phyloP scores from a whole-genome alignment of 2,113 vertebrate genomes.

The Perognathus longimembris region DNA sequence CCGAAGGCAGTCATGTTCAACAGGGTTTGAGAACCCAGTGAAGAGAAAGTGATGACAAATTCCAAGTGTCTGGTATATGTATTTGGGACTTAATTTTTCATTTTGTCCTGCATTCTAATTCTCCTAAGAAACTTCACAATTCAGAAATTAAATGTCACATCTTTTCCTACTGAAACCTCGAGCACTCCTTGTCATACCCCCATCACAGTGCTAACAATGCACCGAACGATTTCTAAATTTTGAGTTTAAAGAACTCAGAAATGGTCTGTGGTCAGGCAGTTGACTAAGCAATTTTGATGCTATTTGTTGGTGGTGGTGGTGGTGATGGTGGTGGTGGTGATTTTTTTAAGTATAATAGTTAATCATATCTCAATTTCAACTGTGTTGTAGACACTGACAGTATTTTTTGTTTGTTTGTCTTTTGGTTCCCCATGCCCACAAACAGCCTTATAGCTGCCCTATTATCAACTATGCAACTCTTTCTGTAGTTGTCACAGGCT shows the following conservation, averaged over 20 bases:
- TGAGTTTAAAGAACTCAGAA: not conserved
- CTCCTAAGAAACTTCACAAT: not conserved
- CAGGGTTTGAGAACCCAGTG: not conserved
- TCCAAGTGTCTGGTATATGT: not conserved
- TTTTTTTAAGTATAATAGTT: not conserved
- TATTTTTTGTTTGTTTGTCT: too few species aligned
- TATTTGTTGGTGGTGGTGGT: too few species aligned
- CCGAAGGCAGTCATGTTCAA: not conserved
- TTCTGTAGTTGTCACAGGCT: not conserved
- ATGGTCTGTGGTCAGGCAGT: not conserved
- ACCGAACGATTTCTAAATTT: not conserved
- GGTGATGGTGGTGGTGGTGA: fast-evolving
- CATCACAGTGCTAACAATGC: not conserved
- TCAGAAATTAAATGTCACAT: slow-evolving; percentile 14
- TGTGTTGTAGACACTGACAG: not conserved
- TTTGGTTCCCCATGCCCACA: not conserved
- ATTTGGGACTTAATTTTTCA: not conserved
- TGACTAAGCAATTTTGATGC: not conserved
- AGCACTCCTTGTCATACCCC: not conserved
- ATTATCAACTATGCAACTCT: not conserved
- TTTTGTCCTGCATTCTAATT: slow-evolving; percentile 22
- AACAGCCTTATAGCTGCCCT: not conserved
- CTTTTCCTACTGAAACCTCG: not conserved
- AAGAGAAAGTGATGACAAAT: not conserved
- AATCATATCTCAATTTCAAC: not conserved